phyloP scores from a whole-genome alignment of 2,888 invertebrate species.

The Trachelus tabidus region DNA sequence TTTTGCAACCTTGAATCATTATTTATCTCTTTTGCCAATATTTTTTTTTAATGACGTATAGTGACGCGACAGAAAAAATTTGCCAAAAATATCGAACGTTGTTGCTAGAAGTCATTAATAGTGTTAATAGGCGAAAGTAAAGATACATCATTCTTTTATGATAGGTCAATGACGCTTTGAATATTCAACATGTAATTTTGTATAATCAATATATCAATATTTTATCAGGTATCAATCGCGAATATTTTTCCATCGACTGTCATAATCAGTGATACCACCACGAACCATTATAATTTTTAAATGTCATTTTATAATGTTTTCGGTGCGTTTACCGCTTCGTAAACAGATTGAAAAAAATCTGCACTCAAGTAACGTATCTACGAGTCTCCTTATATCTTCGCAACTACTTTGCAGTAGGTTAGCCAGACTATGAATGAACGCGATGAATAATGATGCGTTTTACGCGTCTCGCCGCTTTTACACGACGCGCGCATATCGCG shows the following conservation, averaged over 20 bases:
- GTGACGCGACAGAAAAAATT: too few relatives aligned
- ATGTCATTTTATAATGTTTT: neutral
- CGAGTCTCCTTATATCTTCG: neutral
- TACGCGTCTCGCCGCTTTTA: neutral
- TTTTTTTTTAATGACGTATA: neutral
- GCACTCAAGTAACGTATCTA: neutral
- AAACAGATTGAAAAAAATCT: too few relatives aligned
- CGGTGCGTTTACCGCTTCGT: neutral
- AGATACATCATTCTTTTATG: neutral
- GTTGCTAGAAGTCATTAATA: too few relatives aligned
- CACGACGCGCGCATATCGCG: neutral
- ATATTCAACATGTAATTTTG: neutral
- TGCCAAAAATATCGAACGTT: neutral
- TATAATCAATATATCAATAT: neutral
- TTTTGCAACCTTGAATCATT: neutral
- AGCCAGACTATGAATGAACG: too few relatives aligned
- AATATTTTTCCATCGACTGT: neutral
- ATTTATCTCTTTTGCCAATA: neutral
- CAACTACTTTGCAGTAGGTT: neutral
- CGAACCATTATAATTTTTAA: neutral
- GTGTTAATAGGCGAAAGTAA: neutral
- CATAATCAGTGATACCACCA: neutral
- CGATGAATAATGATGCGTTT: neutral
- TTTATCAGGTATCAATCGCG: neutral
- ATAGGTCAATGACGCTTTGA: neutral